These are phyloP conservation scores for Gnatocerus cornutus DNA, from an alignment of 2,888 invertebrate species.

Conservation along the genomic window DNA sequence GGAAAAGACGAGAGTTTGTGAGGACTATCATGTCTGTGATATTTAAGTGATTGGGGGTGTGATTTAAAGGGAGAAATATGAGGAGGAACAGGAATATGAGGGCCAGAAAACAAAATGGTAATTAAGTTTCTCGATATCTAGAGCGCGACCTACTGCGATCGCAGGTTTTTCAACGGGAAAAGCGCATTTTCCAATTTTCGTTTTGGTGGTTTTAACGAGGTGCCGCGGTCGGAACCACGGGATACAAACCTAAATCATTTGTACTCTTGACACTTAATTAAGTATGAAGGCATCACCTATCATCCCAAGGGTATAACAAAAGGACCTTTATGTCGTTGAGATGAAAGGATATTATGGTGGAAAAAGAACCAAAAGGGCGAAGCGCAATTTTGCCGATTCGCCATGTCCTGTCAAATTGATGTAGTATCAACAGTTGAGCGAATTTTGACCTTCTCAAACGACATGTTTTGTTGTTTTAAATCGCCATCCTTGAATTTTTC, in stretches of 20 bases:
- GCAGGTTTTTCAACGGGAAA: not conserved
- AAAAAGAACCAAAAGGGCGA: not conserved
- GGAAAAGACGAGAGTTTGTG: not conserved
- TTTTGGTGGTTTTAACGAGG: too few species aligned
- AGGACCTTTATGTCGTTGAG: not conserved
- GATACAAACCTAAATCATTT: constrained; percentile 63
- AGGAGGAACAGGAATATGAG: constrained; percentile 63
- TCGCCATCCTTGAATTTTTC: too few species aligned
- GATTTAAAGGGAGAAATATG: constrained; percentile 40
- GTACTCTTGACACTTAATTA: constrained; percentile 64
- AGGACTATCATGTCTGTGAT: constrained; percentile 46
- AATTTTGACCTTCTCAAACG: too few species aligned
- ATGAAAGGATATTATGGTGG: not conserved
- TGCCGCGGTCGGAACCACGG: constrained; percentile 52
- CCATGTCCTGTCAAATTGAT: not conserved
- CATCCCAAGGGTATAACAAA: constrained; percentile 14
- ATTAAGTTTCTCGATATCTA: constrained; percentile 26
- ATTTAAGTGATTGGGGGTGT: constrained; percentile 12
- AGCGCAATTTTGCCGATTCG: not conserved
- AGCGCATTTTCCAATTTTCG: too few species aligned
- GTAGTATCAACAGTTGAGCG: too few species aligned
- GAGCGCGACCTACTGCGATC: constrained; percentile 38
- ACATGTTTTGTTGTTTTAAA: too few species aligned
- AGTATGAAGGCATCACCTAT: constrained; percentile 53
- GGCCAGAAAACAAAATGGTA: constrained; percentile 65